Evolutionary conservation across 2,888 invertebrate genomes (phyloP).

Genomic region (Hirtodrosophila alboralis): DNA sequence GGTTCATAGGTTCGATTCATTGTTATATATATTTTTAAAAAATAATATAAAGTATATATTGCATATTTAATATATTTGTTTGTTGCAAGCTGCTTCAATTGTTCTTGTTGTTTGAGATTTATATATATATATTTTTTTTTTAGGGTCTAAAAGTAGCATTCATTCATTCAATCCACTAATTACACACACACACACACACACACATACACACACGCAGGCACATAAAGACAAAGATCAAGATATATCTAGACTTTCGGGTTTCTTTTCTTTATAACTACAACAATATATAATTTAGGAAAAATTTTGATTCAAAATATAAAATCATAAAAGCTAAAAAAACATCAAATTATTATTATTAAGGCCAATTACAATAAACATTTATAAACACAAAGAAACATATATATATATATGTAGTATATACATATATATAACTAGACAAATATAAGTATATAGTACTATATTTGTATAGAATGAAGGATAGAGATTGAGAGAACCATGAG

Average conservation of each 20-base stretch:
- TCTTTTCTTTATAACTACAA: conserved; percentile 21
- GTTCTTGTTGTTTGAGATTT: conserved; percentile 2
- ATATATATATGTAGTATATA: too few species aligned
- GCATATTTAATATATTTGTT: conserved; percentile 11
- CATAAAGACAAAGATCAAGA: conserved; percentile 19
- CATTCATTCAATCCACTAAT: too few species aligned
- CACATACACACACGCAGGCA: conserved; percentile 7
- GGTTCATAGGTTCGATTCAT: conserved; percentile 1
- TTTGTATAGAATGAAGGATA: conserved; percentile 11
- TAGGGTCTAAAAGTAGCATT: too few species aligned
- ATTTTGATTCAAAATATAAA: conserved; percentile 3
- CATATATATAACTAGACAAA: conserved; percentile 24
- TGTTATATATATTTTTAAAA: conserved; percentile 7
- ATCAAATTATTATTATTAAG: conserved; percentile 27
- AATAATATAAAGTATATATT: conserved; percentile 35
- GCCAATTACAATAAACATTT: conserved; percentile 45
- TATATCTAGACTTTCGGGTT: conserved; percentile 23
- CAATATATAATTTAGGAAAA: conserved; percentile 32
- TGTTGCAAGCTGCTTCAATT: conserved; percentile 10
- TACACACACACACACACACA: conserved; percentile 18
- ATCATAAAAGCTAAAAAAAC: too few species aligned
- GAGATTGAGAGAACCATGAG: neutral
- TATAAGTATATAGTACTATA: conserved; percentile 12
- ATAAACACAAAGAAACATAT: too few species aligned
- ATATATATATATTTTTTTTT: too few species aligned